phyloP scores from a whole-genome alignment of 2,113 vertebrate species.

The Nyctereutes procyonoides region DNA sequence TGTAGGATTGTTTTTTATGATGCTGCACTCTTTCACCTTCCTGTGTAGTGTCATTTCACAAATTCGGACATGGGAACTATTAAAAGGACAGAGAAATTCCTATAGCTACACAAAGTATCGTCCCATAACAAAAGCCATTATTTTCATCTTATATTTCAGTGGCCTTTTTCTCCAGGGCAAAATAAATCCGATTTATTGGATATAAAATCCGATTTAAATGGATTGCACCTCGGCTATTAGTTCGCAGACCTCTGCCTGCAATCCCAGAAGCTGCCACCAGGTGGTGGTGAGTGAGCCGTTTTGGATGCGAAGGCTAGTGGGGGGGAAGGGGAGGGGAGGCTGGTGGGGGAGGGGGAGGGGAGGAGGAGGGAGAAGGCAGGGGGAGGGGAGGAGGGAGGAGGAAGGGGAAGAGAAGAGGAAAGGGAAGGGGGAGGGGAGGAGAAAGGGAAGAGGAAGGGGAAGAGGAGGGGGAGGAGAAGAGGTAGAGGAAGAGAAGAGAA shows the following conservation, averaged over 20 bases:
- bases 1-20: not conserved
- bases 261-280: slow-evolving; percentile 34
- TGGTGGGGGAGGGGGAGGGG: fast-evolving
- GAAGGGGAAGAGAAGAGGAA: fast-evolving
- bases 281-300: slow-evolving; percentile 23
- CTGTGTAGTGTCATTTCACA: not conserved
- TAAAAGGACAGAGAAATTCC: not conserved
- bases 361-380: no score
- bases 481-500: no score
- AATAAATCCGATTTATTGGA: not conserved
- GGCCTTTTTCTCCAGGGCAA: not conserved
- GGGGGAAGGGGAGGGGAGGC: not conserved
- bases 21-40: not conserved
- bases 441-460: not conserved
- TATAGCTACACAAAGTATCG: not conserved
- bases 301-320: not conserved
- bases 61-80: not conserved
- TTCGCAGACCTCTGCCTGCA: slow-evolving; percentile 17
- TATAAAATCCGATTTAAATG: not conserved
- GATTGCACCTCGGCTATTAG: not conserved
- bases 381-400: not conserved
- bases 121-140: not conserved
- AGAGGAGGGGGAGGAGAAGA: not conserved
- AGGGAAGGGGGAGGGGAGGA: no score
- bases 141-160: not conserved